Conservation (phyloP, 2,113 vertebrate species). For the Melozone crissalis region DNA sequence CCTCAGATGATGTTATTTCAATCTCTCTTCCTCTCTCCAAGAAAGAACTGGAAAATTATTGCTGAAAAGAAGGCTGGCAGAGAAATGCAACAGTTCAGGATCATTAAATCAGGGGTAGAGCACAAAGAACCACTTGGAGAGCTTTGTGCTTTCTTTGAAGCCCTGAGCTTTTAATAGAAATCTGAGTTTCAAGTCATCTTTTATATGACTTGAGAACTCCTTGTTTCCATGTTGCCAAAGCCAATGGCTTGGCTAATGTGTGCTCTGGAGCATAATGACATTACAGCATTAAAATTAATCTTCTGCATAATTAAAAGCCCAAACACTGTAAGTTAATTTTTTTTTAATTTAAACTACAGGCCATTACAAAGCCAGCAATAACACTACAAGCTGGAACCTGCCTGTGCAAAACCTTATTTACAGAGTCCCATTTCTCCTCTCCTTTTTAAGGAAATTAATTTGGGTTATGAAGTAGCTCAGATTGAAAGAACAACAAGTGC, state of each 20-base stretch:
- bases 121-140: neutral
- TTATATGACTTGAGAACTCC: neutral
- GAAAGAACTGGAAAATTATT: neutral
- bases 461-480: neutral
- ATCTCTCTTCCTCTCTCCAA: neutral
- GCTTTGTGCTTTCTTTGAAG: neutral
- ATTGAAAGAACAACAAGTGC: neutral
- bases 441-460: conserved; percentile 31
- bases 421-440: neutral
- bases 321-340: neutral
- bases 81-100: neutral
- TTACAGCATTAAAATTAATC: conserved; percentile 2
- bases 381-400: neutral
- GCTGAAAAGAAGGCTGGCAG: neutral
- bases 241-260: neutral
- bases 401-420: neutral
- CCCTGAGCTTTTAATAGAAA: neutral
- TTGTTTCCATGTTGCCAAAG: neutral
- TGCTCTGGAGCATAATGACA: neutral
- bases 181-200: neutral
- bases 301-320: conserved; percentile 36
- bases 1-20: neutral
- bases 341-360: neutral
- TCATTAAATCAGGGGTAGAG: neutral
- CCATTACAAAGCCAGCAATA: neutral